Evolutionary conservation across 2,113 vertebrate genomes (phyloP).

Genomic region (Rhea pennata): DNA sequence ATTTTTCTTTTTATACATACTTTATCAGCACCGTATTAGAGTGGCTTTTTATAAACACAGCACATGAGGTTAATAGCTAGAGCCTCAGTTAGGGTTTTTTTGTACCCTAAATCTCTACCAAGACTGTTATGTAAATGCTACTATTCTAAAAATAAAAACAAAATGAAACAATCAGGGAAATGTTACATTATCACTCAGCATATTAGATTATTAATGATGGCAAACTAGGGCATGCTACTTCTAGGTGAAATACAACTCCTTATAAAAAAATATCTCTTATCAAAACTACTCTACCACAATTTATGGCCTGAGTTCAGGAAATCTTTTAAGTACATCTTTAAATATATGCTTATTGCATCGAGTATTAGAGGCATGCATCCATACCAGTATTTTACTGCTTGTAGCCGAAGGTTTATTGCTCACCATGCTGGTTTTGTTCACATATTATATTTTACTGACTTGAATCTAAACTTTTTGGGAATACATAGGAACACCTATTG

Average conservation of each 20-base stretch:
- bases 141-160: conserved; percentile 71
- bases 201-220: conserved; percentile 30
- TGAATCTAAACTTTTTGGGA: not conserved
- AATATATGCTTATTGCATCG: not conserved
- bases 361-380: not conserved
- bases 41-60: conserved; percentile 73
- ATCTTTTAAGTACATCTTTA: not conserved
- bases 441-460: not conserved
- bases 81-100: conserved; percentile 43
- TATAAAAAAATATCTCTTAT: not conserved
- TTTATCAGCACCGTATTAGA: conserved; percentile 71
- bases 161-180: conserved; percentile 40
- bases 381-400: not conserved
- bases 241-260: conserved; percentile 14
- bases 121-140: conserved; percentile 73
- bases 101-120: conserved; percentile 73
- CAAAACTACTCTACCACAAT: not conserved
- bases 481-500: not conserved
- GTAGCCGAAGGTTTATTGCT: not conserved
- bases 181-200: conserved; percentile 52
- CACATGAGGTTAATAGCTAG: conserved; percentile 59
- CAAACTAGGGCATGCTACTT: conserved; percentile 37
- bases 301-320: not conserved
- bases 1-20: conserved; percentile 75
- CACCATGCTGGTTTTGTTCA: not conserved